These are phyloP conservation scores for Condylostylus longicornis DNA, from an alignment of 1,140 invertebrate species.

Conservation along the genomic window DNA sequence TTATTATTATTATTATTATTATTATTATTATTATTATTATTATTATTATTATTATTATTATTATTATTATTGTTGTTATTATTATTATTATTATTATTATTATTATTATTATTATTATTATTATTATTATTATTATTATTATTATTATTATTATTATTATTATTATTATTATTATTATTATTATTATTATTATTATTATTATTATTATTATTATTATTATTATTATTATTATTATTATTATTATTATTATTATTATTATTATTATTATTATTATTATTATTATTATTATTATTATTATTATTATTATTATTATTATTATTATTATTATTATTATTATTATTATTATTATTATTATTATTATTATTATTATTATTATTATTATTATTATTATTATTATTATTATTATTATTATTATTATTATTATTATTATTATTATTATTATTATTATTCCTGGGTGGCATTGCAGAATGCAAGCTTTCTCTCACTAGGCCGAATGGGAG, in stretches of 20 bases:
- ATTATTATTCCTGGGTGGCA: slow-evolving; percentile 2
- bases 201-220: slow-evolving; percentile 3
- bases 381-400: slow-evolving; percentile 3
- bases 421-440: slow-evolving; percentile 3
- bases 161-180: slow-evolving; percentile 3
- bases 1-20: slow-evolving; percentile 3
- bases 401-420: slow-evolving; percentile 3
- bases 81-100: slow-evolving; percentile 3
- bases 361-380: slow-evolving; percentile 3
- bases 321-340: slow-evolving; percentile 3
- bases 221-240: slow-evolving; percentile 3
- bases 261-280: slow-evolving; percentile 3
- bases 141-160: slow-evolving; percentile 3
- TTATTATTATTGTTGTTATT: slow-evolving; percentile 2
- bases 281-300: slow-evolving; percentile 3
- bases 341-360: slow-evolving; percentile 3
- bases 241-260: slow-evolving; percentile 3
- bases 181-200: slow-evolving; percentile 3
- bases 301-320: slow-evolving; percentile 3
- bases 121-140: slow-evolving; percentile 3
- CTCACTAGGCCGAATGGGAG: no score
- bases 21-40: slow-evolving; percentile 3
- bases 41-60: slow-evolving; percentile 3
- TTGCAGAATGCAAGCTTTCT: no score
- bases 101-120: slow-evolving; percentile 3